A percentile compares a stretch with the other conserved stretches of the same genome.
Conservation (phyloP, 2,888 invertebrate species). For the Sericinus montela region DNA sequence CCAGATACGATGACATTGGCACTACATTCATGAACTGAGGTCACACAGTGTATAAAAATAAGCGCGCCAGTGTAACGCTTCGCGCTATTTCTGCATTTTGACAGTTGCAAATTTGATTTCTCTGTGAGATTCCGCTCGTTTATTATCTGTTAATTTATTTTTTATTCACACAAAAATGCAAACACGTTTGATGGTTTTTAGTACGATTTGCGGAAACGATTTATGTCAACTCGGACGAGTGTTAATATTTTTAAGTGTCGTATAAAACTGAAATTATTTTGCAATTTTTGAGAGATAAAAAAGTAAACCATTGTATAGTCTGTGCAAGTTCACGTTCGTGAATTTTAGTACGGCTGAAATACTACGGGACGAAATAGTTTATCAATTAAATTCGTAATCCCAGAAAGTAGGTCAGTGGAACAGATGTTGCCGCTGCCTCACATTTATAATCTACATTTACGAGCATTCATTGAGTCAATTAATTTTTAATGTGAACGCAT, state of each 20-base stretch:
- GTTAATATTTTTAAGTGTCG: too few species aligned
- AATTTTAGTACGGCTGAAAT: neutral
- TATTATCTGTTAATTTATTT: neutral
- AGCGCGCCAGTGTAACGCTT: conserved; percentile 39
- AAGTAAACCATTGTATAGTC: neutral
- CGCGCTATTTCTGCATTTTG: conserved; percentile 45
- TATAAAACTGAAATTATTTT: too few species aligned
- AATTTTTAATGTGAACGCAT: neutral
- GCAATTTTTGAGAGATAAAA: neutral
- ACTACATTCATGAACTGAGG: conserved; percentile 76
- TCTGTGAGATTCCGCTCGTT: neutral
- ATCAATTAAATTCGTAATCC: conserved; percentile 11
- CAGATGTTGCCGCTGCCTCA: conserved; percentile 1
- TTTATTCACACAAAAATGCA: neutral
- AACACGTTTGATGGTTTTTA: neutral
- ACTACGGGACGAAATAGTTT: neutral
- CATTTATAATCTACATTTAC: conserved; percentile 2
- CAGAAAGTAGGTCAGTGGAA: conserved; percentile 14
- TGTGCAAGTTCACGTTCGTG: neutral
- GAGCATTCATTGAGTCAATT: conserved; percentile 1
- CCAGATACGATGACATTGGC: conserved; percentile 75
- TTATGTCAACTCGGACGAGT: too few species aligned
- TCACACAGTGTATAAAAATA: conserved; percentile 73
- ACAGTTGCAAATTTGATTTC: conserved; percentile 35
- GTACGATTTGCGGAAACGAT: too few species aligned